These are phyloP conservation scores for Gryon sp. DNA, from an alignment of 1,140 invertebrate genomes.

Conservation along the genomic window DNA sequence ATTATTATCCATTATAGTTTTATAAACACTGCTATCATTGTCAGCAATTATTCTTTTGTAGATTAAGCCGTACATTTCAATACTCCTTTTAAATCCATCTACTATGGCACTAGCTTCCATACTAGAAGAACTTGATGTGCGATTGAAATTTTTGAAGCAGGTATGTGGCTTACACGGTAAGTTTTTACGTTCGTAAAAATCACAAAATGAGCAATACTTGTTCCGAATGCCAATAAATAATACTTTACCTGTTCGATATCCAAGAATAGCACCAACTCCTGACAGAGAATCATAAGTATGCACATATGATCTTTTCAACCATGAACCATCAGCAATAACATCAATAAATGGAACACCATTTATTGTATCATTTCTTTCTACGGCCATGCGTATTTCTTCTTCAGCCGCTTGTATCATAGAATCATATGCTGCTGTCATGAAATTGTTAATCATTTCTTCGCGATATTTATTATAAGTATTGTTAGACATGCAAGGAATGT, in stretches of 20 bases:
- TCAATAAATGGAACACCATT: slow-evolving; percentile 1
- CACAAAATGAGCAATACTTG: slow-evolving; percentile 64
- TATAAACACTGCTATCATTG: slow-evolving; percentile 65
- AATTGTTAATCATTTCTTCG: not conserved
- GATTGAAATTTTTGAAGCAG: slow-evolving; percentile 64
- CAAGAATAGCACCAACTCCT: slow-evolving; percentile 61
- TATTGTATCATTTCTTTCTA: not conserved
- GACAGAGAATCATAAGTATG: slow-evolving; percentile 62
- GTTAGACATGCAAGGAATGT: no score
- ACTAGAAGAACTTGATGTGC: slow-evolving; percentile 56
- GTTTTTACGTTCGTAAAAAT: slow-evolving; percentile 25
- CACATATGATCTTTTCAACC: slow-evolving; percentile 62
- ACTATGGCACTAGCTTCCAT: slow-evolving; percentile 73
- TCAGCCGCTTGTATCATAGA: not conserved
- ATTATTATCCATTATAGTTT: slow-evolving; percentile 22
- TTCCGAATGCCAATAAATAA: slow-evolving; percentile 58
- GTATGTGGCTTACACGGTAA: slow-evolving; percentile 19
- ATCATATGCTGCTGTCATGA: not conserved
- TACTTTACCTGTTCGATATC: slow-evolving; percentile 32
- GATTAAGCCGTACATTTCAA: slow-evolving; percentile 54
- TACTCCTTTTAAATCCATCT: slow-evolving; percentile 61
- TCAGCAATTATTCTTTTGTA: slow-evolving; percentile 65
- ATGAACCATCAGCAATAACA: slow-evolving; percentile 28
- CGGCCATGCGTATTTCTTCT: slow-evolving; percentile 1
- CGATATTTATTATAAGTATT: not conserved